Percentiles rank a stretch among this genome's conserved stretches.
Conservation (phyloP, 2,797 vertebrate species). For the Periparus ater region DNA sequence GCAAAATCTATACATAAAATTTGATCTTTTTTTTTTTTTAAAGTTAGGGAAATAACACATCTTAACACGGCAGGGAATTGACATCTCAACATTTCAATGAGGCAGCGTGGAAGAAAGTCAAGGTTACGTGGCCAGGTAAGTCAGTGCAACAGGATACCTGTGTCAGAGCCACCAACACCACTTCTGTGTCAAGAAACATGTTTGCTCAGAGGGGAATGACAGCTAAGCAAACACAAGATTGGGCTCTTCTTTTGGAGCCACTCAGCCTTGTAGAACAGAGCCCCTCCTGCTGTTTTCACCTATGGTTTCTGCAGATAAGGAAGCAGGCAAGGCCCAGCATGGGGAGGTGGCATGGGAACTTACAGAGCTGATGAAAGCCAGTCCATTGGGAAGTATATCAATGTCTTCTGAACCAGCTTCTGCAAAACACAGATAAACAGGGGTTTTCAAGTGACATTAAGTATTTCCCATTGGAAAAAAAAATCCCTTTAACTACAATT, state of each 20-base stretch:
- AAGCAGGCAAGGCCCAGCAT: not conserved
- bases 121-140: fast-evolving
- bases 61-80: not conserved
- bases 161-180: not conserved
- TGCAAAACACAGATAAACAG: slow-evolving; percentile 67
- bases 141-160: not conserved
- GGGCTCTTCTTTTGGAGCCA: not conserved
- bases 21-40: not conserved
- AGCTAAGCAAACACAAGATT: not conserved
- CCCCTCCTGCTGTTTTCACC: not conserved
- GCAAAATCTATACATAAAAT: not conserved
- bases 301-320: not conserved
- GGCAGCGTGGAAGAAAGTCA: not conserved
- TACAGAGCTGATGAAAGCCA: slow-evolving; percentile 90
- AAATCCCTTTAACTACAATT: not conserved
- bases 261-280: not conserved
- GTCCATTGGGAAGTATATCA: slow-evolving; percentile 83
- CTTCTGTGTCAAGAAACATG: not conserved
- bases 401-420: slow-evolving; percentile 89
- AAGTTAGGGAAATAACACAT: not conserved
- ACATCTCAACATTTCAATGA: not conserved
- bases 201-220: not conserved
- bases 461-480: not conserved
- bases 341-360: slow-evolving; percentile 61
- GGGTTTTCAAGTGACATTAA: not conserved